Percentiles rank a stretch among this genome's conserved stretches.
These are phyloP conservation scores for Fragum whitleyi DNA, from an alignment of 2,888 invertebrate species.

Conservation along the genomic window DNA sequence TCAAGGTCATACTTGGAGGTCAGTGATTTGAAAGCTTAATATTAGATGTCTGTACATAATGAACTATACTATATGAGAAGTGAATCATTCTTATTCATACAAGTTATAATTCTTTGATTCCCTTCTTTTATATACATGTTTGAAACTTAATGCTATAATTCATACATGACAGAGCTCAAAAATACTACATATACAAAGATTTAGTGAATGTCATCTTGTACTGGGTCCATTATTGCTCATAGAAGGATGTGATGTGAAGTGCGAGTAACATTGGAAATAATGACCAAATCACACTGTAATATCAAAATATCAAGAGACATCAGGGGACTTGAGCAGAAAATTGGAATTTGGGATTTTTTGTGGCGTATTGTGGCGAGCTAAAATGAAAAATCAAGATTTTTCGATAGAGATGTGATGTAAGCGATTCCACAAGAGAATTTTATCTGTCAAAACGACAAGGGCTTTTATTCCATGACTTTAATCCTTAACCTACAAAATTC, in stretches of 20 bases:
- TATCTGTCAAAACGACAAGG: neutral
- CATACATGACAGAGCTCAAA: no score
- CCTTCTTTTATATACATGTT: no score
- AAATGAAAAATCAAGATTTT: conserved; percentile 15
- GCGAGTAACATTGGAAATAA: neutral
- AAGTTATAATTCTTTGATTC: no score
- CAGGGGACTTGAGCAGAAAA: neutral
- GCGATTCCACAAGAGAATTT: conserved; percentile 8
- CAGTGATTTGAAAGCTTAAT: no score
- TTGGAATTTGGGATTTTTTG: conserved; percentile 17
- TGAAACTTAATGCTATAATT: no score
- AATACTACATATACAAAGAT: no score
- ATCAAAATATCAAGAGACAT: conserved; percentile 19
- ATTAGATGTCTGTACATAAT: no score
- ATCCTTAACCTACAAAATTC: neutral
- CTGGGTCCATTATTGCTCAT: no score
- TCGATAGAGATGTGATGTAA: conserved; percentile 12
- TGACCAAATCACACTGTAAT: conserved; percentile 5
- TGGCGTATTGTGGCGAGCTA: neutral
- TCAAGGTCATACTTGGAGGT: no score
- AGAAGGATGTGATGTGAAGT: neutral
- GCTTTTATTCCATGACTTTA: neutral
- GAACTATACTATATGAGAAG: no score
- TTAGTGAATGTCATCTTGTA: no score
- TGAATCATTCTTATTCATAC: no score